Base-by-base conservation (phyloP, 2,888 invertebrate species). In the Metopia argyrocephala region DNA sequence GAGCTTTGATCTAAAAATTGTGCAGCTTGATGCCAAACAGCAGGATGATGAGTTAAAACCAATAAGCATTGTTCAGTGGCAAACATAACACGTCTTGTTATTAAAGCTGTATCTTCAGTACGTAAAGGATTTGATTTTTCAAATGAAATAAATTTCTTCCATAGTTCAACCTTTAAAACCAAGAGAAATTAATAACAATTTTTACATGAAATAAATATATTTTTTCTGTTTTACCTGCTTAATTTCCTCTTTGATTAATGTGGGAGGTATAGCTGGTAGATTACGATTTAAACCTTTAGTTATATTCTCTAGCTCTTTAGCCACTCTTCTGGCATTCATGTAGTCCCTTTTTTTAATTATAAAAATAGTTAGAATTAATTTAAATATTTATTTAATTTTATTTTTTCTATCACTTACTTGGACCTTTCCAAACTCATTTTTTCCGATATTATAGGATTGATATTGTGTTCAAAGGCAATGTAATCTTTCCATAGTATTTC, bases 11-110 rank as follows among this genome's bases (percentile, higher is more conserved):
- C 98, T 59, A 99, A 92, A 91, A 97, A 99, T 88, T 97, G 96
- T 0, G 99, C 98, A 0, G 99, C 98, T 91, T 99, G 99, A 90
- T 98, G 97, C 99, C 99, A 99, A 78, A 99, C 96, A 84, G 99
- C 99, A 0, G 99, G 98, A 90, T 99, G 98, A 91, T 98, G 98
- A 0, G 98, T 98, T 45, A 99, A 92, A 87, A 99, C 99, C 56
- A 99, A 91, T 61, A 99, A 91, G 85, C 98, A 97, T 90, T 99
- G 99, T 88, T 99, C 99, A 83, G 99, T 97, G 0, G 99, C 98
- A 92, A 99, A 99, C 94, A 98, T 98, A 0, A 99, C 99, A 83
- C 99, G 92, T 68, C 97, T 94, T 0, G 98, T 98, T 9, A 98
- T 95, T 9, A 97, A 91, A 0, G 97, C 95, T 0, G 97, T 97